phyloP scores from a whole-genome alignment of 2,113 vertebrate genomes.

The Bos javanicus region DNA sequence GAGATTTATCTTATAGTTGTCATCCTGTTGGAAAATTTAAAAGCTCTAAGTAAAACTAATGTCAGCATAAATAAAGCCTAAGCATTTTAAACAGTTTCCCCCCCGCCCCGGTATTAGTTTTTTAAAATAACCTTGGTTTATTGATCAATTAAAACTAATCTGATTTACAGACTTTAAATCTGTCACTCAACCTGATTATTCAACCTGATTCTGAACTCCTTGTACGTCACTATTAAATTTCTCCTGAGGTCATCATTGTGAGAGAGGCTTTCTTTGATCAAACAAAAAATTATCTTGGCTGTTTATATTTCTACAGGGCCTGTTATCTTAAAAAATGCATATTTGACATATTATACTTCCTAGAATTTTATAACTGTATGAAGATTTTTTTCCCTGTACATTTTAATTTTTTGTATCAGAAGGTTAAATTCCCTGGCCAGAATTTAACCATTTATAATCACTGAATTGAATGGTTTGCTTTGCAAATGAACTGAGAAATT shows the following conservation, averaged over 20 bases:
- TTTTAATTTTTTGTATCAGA: background rate
- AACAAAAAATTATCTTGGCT: slow-evolving; percentile 13
- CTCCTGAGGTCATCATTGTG: background rate
- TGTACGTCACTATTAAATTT: background rate
- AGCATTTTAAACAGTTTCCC: background rate
- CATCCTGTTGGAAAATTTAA: slow-evolving; percentile 9
- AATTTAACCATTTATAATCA: background rate
- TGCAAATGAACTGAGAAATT: background rate
- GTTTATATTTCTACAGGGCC: slow-evolving; percentile 59
- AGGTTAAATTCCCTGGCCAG: background rate
- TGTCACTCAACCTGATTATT: background rate
- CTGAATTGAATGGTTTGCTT: background rate
- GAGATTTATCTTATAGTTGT: slow-evolving; percentile 14
- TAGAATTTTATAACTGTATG: slow-evolving; percentile 63
- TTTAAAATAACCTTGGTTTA: background rate
- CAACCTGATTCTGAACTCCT: background rate
- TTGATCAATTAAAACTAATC: background rate
- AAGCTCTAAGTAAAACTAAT: background rate
- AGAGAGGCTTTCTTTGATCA: slow-evolving; percentile 25
- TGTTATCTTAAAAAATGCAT: slow-evolving; percentile 63
- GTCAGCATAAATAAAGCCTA: background rate
- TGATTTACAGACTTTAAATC: background rate
- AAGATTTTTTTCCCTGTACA: background rate
- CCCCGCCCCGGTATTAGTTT: background rate
- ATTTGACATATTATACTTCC: slow-evolving; percentile 35